Percentiles rank a stretch among this genome's conserved stretches.
Conservation (phyloP, 2,888 invertebrate species). For the Entomobrya multifasciata region DNA sequence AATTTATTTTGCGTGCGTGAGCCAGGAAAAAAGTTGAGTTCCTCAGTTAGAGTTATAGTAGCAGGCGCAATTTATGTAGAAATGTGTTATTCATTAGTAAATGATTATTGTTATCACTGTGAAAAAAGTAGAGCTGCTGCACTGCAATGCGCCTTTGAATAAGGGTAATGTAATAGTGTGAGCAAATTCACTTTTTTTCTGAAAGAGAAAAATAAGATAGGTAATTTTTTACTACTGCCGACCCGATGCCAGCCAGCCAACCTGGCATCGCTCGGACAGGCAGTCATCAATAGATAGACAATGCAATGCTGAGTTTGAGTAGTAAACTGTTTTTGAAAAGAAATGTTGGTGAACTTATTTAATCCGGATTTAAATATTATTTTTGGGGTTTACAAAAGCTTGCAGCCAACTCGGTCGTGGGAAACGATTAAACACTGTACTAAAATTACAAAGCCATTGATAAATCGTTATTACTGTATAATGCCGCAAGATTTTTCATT, state of each 20-base stretch:
- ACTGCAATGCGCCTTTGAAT: background rate
- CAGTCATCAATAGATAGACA: too few species aligned
- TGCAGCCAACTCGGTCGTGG: background rate
- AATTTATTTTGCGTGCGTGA: too few species aligned
- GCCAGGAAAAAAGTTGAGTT: conserved; percentile 30
- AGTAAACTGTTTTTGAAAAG: too few species aligned
- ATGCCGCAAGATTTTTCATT: too few species aligned
- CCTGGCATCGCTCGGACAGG: background rate
- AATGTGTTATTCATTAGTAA: background rate
- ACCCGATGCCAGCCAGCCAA: conserved; percentile 35
- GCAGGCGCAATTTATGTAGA: background rate
- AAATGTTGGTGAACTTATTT: too few species aligned
- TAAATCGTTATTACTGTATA: too few species aligned
- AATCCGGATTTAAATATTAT: conserved; percentile 5
- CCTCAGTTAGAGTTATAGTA: background rate
- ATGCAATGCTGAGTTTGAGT: too few species aligned
- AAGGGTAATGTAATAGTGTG: background rate
- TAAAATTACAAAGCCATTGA: too few species aligned
- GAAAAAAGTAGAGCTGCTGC: conserved; percentile 5
- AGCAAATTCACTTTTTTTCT: conserved; percentile 30
- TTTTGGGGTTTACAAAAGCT: background rate
- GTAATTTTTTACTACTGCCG: conserved; percentile 25
- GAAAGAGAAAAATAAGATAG: background rate
- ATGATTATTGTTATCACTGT: conserved; percentile 5
- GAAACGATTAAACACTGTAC: conserved; percentile 5